Evolutionary conservation across 1,140 invertebrate species (phyloP).

Genomic region (Drosophila pectinifera): DNA sequence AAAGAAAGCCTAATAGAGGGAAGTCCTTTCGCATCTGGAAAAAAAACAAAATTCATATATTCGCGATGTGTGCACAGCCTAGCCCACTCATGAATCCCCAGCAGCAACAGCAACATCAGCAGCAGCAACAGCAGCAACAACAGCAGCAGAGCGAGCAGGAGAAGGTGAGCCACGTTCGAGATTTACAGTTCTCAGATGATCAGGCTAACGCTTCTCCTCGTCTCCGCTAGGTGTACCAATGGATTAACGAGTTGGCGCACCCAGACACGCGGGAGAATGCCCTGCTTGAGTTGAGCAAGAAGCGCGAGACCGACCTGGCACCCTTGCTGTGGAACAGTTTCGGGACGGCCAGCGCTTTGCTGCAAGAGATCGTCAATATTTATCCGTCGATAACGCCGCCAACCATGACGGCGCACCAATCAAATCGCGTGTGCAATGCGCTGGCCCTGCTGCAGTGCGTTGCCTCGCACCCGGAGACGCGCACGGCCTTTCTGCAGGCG

Average conservation of each 20-base stretch:
- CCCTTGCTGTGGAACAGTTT: slow-evolving; percentile 99
- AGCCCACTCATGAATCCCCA: slow-evolving; percentile 78
- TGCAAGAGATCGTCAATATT: slow-evolving; percentile 98
- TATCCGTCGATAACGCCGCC: slow-evolving; percentile 99
- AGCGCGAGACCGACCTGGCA: slow-evolving; percentile 98
- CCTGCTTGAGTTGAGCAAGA: slow-evolving; percentile 98
- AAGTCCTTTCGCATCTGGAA: not conserved
- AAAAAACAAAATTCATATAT: too few species aligned
- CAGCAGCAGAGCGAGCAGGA: slow-evolving; percentile 72
- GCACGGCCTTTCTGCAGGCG: slow-evolving; percentile 96
- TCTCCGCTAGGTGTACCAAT: slow-evolving; percentile 76
- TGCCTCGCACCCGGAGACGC: slow-evolving; percentile 98
- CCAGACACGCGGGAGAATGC: slow-evolving; percentile 98
- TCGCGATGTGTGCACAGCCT: slow-evolving; percentile 73
- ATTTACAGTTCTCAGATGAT: not conserved
- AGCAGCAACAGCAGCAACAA: slow-evolving; percentile 45
- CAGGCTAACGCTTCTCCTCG: not conserved
- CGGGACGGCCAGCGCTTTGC: slow-evolving; percentile 97
- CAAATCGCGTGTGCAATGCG: slow-evolving; percentile 99
- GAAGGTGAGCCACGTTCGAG: slow-evolving; percentile 51
- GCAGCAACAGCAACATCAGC: slow-evolving; percentile 33
- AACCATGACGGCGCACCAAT: slow-evolving; percentile 96
- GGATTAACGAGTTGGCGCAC: slow-evolving; percentile 96
- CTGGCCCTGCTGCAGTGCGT: slow-evolving; percentile 98
- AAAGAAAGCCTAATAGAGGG: too few species aligned